phyloP scores from a whole-genome alignment of 2,888 invertebrate species.

The Hyposoter didymator region DNA sequence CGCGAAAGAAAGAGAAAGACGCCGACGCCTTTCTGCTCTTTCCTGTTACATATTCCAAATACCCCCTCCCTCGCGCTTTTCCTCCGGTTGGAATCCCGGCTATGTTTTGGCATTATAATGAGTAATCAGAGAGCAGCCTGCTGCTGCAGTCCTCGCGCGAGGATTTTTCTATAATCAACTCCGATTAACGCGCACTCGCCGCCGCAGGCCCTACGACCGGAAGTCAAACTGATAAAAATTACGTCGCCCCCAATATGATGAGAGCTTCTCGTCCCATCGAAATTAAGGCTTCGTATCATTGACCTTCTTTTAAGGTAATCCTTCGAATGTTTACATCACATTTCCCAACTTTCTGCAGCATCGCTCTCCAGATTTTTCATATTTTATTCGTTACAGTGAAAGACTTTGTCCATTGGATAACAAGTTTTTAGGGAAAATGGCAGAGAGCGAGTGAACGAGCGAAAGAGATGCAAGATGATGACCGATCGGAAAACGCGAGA shows the following conservation, averaged over 20 bases:
- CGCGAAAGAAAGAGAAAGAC: conserved; percentile 24
- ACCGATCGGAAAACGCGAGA: conserved; percentile 10
- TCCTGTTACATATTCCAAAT: conserved; percentile 23
- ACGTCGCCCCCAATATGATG: not conserved
- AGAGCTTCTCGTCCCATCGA: not conserved
- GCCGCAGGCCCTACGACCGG: conserved; percentile 29
- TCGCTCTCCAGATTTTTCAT: not conserved
- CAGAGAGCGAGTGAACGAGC: not conserved
- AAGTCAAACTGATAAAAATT: conserved; percentile 50
- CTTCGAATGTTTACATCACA: not conserved
- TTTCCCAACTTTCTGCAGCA: not conserved
- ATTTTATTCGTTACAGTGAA: not conserved
- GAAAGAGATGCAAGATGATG: not conserved
- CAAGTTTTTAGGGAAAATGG: not conserved
- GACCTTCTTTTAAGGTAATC: not conserved
- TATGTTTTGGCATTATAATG: conserved; percentile 52
- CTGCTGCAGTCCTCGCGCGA: conserved; percentile 12
- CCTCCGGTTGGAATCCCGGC: conserved; percentile 22
- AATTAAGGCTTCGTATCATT: not conserved
- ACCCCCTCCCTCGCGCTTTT: not conserved
- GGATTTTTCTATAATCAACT: conserved; percentile 31
- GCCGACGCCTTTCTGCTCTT: not conserved
- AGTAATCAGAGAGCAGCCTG: conserved; percentile 38
- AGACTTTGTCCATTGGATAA: not conserved
- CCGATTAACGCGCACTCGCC: conserved; percentile 35